Evolutionary conservation across 92 coral and sea anemone species (phyloP).

Genomic region (Porites cylindrica): DNA sequence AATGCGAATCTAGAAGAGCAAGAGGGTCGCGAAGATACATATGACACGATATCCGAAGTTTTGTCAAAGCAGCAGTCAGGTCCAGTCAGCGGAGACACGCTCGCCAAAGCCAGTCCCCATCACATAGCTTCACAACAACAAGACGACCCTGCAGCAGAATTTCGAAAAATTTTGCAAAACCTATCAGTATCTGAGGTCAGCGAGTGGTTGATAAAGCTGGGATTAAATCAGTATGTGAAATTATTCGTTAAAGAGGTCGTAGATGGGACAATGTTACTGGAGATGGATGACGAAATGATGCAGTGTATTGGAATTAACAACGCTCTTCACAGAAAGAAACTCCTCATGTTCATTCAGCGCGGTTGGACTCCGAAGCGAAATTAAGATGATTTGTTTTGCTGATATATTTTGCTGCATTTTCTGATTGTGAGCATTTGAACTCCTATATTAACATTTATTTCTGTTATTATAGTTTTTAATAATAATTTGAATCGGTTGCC

Average conservation of each 20-base stretch:
- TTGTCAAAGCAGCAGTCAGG: background rate
- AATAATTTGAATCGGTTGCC: too few species aligned
- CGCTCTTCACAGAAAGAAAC: constrained; percentile 54
- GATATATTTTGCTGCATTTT: too few species aligned
- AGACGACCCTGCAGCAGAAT: background rate
- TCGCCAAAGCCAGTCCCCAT: background rate
- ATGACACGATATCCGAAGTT: background rate
- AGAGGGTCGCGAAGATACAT: background rate
- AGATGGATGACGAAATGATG: constrained; percentile 61
- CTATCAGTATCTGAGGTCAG: constrained; percentile 55
- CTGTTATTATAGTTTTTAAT: too few species aligned
- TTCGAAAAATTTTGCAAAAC: background rate
- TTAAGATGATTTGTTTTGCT: background rate
- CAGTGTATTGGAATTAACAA: constrained; percentile 43
- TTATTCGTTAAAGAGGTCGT: constrained; percentile 45
- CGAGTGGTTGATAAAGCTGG: constrained; percentile 45
- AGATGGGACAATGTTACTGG: constrained; percentile 64
- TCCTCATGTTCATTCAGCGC: constrained; percentile 32
- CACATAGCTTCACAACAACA: background rate
- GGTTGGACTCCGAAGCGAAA: constrained; percentile 63
- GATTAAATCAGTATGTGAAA: constrained; percentile 34
- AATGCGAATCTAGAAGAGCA: background rate
- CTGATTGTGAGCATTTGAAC: too few species aligned
- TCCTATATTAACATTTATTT: too few species aligned
- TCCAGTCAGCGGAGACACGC: background rate